Base-by-base conservation (phyloP, 1,140 invertebrate species). In the Drosophila neocordata region DNA sequence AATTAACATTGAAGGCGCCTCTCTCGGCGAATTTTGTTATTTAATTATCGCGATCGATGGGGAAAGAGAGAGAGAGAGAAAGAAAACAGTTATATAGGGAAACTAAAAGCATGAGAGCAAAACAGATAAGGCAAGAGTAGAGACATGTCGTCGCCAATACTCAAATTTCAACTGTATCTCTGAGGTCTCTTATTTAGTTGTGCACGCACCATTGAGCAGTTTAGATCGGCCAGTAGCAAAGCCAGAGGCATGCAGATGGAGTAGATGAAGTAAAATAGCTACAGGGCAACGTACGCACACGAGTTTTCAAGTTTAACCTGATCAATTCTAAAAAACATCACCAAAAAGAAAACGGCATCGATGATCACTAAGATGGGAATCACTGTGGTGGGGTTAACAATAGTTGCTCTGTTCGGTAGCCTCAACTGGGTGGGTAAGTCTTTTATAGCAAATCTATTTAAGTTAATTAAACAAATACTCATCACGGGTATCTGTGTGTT, bases 211-310 rank as follows among this genome's bases (percentile, higher is more conserved):
- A 79, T 71, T 70, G 72, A 71, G 56, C 79, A 52, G 66, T 12
- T 55, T 72, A 69, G 83, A 70, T 58, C 64, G 63, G 52, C 20
- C n/a, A 31, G 18, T 24, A 13, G 12, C 34, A 65, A 27, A 15
- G 18, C 24, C 37, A 37, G 24, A 56, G 41, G 24, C 41, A 18
- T 20, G 41, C 15, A 48, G 55, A 65, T 44, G 27, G 27, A 31
- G 53, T 75, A 18, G 62, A 67, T 73, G 55, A 34, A 9, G 13
- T 6, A 13, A 13, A 51, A 24, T 74, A 44, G 71, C 15, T 13
- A 9, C 22, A 59, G 58, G 11, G 59, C 78, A 81, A 68, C 66
- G 82, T n/a, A 81, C 82, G 73, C 51, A 66, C 51, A 56, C 38
- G 58, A 76, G 24, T 27, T 55, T 41, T 59, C 71, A 68, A 34